phyloP scores from a whole-genome alignment of 2,888 invertebrate genomes.

The Patella caerulea region DNA sequence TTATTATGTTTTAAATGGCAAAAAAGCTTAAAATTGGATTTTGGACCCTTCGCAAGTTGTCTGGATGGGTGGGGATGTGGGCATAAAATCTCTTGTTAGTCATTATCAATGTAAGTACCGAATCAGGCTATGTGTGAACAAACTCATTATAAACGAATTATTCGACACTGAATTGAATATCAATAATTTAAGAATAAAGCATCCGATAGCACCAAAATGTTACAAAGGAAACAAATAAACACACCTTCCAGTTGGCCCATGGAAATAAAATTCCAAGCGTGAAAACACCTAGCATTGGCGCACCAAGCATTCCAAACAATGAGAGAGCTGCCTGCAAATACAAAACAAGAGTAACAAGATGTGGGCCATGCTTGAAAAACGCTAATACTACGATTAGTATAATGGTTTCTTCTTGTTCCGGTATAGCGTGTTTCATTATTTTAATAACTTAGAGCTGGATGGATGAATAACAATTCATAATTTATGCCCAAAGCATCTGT shows the following conservation, averaged over 20 bases:
- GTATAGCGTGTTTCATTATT: neutral
- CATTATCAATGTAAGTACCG: too few relatives aligned
- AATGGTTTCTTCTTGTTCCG: neutral
- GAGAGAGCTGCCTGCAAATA: slow-evolving; percentile 57
- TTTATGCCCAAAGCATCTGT: neutral
- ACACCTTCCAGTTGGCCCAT: slow-evolving; percentile 63
- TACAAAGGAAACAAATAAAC: too few relatives aligned
- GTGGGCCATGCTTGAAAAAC: neutral
- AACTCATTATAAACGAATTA: too few relatives aligned
- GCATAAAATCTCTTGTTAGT: too few relatives aligned
- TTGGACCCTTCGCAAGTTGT: too few relatives aligned
- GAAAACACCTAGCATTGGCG: slow-evolving; percentile 57
- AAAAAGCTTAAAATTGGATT: too few relatives aligned
- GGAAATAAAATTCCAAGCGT: slow-evolving; percentile 71
- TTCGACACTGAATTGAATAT: too few relatives aligned
- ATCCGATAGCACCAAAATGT: too few relatives aligned
- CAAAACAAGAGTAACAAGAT: neutral
- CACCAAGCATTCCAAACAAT: slow-evolving; percentile 58
- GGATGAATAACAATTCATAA: neutral
- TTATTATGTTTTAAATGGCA: too few relatives aligned
- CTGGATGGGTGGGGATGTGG: too few relatives aligned
- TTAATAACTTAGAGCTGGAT: neutral
- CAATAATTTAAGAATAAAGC: too few relatives aligned
- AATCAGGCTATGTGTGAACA: too few relatives aligned
- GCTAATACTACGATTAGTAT: neutral